Base-by-base conservation (phyloP, 2,113 vertebrate species). In the Notothenia coriiceps region DNA sequence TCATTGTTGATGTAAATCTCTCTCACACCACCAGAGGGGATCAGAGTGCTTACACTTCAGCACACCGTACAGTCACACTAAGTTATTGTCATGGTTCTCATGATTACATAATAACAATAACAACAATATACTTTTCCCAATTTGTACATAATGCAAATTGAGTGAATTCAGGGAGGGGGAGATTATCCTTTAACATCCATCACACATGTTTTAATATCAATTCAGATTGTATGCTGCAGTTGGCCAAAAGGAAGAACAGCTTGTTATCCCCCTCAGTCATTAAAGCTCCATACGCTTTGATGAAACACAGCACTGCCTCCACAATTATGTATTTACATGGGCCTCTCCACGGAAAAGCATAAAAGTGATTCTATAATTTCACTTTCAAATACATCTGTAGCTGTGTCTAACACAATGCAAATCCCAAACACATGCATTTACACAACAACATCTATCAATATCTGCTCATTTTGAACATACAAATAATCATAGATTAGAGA, bases 401-500 rank as follows among this genome's bases (percentile, higher is more conserved):
- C 35, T 0, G 7, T 40, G 35, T 40, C 35, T 7, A 40, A 40
- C 29, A 55, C 10, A 56, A 55, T 46, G 1, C n/a, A 40, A 40
- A 6, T 40, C 7, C 35, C 75, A 79, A 71, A 89, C 76, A 89
- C 76, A 82, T 77, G 29, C 82, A 74, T 84, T 88, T 70, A 76
- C 61, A 63, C 52, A n/a, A 13, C 6, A 17, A 13, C 6, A 15
- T 63, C 35, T 69, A 72, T 70, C 59, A 44, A 40, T 63, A 22
- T 35, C 47, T 62, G 57, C 14, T 80, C 17, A 15, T 56, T 80
- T 66, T 79, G 25, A 86, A 86, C 71, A 73, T 70, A 59, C 6
- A 74, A 80, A 75, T 86, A 83, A 87, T 88, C 29, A 66, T 47
- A 81, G 74, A 81, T 86, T 84, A 79, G 74, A 67, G 76, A 77